These are phyloP conservation scores for Tadarida brasiliensis DNA, from an alignment of 2,797 vertebrate genomes.

Conservation along the genomic window DNA sequence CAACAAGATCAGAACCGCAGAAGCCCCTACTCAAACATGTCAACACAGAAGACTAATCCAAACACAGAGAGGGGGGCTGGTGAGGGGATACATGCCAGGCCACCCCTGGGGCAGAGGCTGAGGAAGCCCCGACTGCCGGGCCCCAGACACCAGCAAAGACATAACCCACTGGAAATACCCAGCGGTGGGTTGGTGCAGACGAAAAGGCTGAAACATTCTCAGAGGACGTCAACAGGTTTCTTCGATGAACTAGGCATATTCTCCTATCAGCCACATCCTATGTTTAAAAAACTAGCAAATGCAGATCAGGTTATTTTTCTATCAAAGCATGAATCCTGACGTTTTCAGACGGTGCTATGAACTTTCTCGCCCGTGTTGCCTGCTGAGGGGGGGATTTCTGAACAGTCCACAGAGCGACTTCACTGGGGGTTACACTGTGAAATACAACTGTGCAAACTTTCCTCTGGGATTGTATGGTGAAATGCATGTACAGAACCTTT, in stretches of 20 bases:
- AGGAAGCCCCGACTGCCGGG: background rate
- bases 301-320: background rate
- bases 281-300: background rate
- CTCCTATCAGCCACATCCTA: background rate
- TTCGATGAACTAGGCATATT: background rate
- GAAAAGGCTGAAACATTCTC: background rate
- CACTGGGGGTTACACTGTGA: background rate
- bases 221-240: background rate
- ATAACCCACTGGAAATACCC: accelerated
- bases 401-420: background rate
- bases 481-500: too few species aligned
- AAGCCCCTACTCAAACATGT: background rate
- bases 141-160: too few species aligned
- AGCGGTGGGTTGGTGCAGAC: background rate
- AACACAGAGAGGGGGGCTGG: background rate
- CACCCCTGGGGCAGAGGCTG: background rate
- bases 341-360: background rate
- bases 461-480: background rate
- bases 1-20: background rate
- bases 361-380: background rate
- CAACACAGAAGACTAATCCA: background rate
- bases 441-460: background rate
- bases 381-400: background rate
- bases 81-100: too few species aligned
- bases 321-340: background rate